Percentiles rank a stretch among this genome's conserved stretches.
phyloP scores from a whole-genome alignment of 2,888 invertebrate species.

The Ferdinandea cuprea region DNA sequence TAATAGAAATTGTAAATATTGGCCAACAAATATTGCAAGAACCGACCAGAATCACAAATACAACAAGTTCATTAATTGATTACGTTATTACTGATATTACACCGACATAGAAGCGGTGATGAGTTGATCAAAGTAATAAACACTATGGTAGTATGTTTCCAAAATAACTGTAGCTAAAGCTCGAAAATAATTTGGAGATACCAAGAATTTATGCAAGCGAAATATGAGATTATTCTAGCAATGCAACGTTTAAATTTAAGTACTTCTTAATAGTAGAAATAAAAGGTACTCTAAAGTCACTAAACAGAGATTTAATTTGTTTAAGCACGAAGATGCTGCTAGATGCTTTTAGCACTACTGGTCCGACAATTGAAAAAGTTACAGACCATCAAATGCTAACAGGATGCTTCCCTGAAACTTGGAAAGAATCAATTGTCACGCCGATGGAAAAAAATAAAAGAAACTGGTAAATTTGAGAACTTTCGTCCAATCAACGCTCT shows the following conservation, averaged over 20 bases:
- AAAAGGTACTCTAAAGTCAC: not conserved
- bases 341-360: not conserved
- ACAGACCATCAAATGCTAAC: not conserved
- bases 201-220: no score
- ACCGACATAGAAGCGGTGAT: no score
- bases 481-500: slow-evolving; percentile 15
- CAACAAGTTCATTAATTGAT: no score
- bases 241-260: not conserved
- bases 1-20: not conserved
- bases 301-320: not conserved
- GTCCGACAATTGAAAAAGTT: not conserved
- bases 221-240: not conserved
- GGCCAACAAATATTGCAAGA: no score
- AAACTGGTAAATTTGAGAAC: not conserved
- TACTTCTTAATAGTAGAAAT: not conserved
- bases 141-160: no score
- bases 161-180: no score
- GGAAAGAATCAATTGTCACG: not conserved
- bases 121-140: no score
- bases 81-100: no score
- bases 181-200: no score
- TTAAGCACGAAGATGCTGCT: not conserved
- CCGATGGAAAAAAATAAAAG: slow-evolving; percentile 8
- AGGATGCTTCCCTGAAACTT: not conserved
- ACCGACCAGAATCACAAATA: no score